Evolutionary conservation across 2,888 invertebrate genomes (phyloP), one percentile per base, ranked within the genome.

Genomic region (Exocentrus adspersus): DNA sequence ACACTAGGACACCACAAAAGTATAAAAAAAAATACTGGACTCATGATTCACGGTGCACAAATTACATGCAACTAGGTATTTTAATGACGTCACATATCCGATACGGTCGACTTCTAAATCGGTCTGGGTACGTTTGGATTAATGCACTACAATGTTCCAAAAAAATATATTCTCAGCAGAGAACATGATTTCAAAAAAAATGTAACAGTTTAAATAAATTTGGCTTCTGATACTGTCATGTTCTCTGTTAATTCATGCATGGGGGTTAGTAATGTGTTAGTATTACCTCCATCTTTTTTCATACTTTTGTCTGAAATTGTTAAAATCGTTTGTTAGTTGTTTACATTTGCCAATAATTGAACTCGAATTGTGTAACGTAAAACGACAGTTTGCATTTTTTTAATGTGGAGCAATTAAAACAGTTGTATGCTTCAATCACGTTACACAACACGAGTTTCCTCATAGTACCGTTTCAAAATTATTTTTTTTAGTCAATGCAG

Each of bases 251-350:
- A 56, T n/a, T 62, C 71, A 72, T 72, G 72, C 72, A 68, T 54
- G 45, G 20, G 64, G 65, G 61, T 66, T 64, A 60, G 51, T 72
- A 59, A 60, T 62, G 59, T 66, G 53, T 67, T 67, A 65, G 62
- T 62, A 70, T 86, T 89, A 91, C 90, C 90, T 90, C 90, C 90
- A 91, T 83, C 87, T 86, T 81, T 87, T 87, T 85, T 90, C 90
- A 86, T 90, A 90, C 84, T 88, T 90, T 86, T 89, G 87, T 88
- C 90, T 91, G 88, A 80, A 87, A 87, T 66, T 63, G 37, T 64
- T 64, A 70, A 70, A 59, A 67, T 17, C 19, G 2, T 16, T 50
- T 50, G 41, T 50, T 59, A 48, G 17, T 50, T 10, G 12, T 43
- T 45, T 41, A n/a, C 14, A 37, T 37, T 12, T 12, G n/a, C n/a